Conservation (phyloP, 2,888 invertebrate species). For the Axea sp. region DNA sequence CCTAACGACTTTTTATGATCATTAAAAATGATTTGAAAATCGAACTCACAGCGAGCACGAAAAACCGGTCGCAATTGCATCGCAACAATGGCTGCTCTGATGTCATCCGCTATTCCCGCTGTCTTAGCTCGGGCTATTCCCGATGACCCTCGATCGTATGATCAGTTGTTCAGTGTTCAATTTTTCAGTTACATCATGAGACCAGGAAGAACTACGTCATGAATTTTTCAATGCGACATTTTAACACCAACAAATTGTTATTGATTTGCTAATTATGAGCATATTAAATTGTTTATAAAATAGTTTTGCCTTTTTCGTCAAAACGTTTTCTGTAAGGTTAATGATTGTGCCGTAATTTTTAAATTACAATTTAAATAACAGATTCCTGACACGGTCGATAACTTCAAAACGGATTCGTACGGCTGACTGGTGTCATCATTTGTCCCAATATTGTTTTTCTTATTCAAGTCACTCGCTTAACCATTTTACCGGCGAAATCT, state of each 20-base stretch:
- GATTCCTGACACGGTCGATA: neutral
- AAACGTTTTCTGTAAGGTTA: neutral
- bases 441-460: slow-evolving; percentile 67
- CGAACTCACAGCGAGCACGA: slow-evolving; percentile 18
- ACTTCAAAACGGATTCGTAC: slow-evolving; percentile 73
- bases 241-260: slow-evolving; percentile 1
- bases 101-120: slow-evolving; percentile 70
- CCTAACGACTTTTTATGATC: slow-evolving; percentile 16
- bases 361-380: slow-evolving; percentile 10
- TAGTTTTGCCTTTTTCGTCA: too few relatives aligned
- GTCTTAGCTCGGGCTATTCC: slow-evolving; percentile 25
- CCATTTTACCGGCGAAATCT: slow-evolving; percentile 13
- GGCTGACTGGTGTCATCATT: slow-evolving; percentile 73
- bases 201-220: slow-evolving; percentile 20
- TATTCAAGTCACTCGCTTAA: slow-evolving; percentile 38
- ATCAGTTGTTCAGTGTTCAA: slow-evolving; percentile 11
- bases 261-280: slow-evolving; percentile 1
- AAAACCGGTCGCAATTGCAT: slow-evolving; percentile 48
- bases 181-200: slow-evolving; percentile 9
- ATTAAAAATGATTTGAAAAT: slow-evolving; percentile 39
- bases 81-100: slow-evolving; percentile 60
- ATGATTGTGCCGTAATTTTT: neutral
- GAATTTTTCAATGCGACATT: slow-evolving; percentile 15
- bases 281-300: neutral
- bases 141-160: slow-evolving; percentile 20